phyloP scores from a whole-genome alignment of 2,888 invertebrate species.

The Pammene fasciana region DNA sequence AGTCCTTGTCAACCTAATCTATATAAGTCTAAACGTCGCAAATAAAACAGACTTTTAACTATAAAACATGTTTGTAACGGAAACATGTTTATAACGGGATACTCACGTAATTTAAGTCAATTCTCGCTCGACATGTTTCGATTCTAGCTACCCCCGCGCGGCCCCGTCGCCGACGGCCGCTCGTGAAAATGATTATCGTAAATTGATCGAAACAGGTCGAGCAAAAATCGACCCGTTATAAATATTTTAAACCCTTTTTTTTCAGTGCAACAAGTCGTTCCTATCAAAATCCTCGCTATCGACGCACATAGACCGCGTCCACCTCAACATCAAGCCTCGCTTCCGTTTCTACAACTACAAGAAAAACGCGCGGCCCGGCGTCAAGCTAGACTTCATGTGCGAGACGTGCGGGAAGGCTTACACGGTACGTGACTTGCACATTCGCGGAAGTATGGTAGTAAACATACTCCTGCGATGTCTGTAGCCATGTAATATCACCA shows the following conservation, averaged over 20 bases:
- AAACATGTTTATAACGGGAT: too few relatives aligned
- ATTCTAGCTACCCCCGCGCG: too few relatives aligned
- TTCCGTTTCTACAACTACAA: constrained; percentile 40
- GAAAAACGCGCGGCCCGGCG: constrained; percentile 26
- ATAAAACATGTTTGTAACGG: too few relatives aligned
- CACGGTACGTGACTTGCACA: constrained; percentile 29
- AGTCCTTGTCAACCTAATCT: too few relatives aligned
- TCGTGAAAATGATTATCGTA: too few relatives aligned
- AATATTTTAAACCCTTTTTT: neutral
- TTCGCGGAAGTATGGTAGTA: neutral
- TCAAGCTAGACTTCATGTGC: constrained; percentile 30
- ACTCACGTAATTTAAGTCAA: too few relatives aligned
- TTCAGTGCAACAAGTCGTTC: constrained; percentile 37
- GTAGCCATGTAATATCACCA: neutral
- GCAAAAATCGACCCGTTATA: too few relatives aligned
- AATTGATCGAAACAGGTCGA: too few relatives aligned
- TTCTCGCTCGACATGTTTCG: too few relatives aligned
- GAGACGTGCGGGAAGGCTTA: constrained; percentile 40
- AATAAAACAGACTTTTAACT: too few relatives aligned
- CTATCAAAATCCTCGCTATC: constrained; percentile 30
- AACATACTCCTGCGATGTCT: neutral
- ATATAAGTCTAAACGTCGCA: too few relatives aligned
- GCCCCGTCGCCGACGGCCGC: too few relatives aligned
- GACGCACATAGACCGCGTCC: constrained; percentile 39
- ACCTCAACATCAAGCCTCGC: constrained; percentile 37